These are phyloP conservation scores for Labeo calbasu DNA, from an alignment of 2,797 vertebrate genomes.

Conservation along the genomic window DNA sequence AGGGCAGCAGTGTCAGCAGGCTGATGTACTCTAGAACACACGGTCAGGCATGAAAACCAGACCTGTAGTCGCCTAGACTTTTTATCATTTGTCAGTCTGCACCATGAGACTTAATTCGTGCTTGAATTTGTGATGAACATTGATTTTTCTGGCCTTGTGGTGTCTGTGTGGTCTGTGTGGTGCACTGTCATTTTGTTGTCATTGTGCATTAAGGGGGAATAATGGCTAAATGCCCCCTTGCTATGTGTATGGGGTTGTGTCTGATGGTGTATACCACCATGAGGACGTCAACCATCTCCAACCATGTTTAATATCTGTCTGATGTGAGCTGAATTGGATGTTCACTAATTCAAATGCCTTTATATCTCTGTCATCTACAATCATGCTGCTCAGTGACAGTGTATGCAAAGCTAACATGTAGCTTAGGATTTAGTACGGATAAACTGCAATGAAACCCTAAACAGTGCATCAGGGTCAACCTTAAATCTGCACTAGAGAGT, in stretches of 20 bases:
- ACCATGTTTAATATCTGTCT: background rate
- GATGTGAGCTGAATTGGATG: background rate
- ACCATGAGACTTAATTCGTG: slow-evolving; percentile 4
- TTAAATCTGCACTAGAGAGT: slow-evolving; percentile 56
- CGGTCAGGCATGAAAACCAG: slow-evolving; percentile 51
- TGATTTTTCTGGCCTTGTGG: slow-evolving; percentile 22
- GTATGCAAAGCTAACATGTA: slow-evolving; percentile 22
- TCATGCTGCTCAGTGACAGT: slow-evolving; percentile 22
- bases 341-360: slow-evolving; percentile 7
- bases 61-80: slow-evolving; percentile 26
- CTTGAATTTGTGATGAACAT: slow-evolving; percentile 35
- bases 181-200: slow-evolving; percentile 23
- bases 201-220: slow-evolving; percentile 6
- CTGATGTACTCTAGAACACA: slow-evolving; percentile 40
- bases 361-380: slow-evolving; percentile 2
- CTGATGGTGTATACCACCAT: background rate
- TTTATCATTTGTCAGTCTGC: slow-evolving; percentile 39
- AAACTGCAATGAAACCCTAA: slow-evolving; percentile 50
- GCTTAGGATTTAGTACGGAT: slow-evolving; percentile 52
- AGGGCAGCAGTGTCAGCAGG: slow-evolving; percentile 59
- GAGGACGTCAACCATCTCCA: background rate
- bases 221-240: slow-evolving; percentile 2
- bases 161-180: slow-evolving; percentile 1
- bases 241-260: background rate
- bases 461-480: slow-evolving; percentile 52